These are phyloP conservation scores for Apomyelois bistriatella DNA, from an alignment of 2,888 invertebrate genomes.

Conservation along the genomic window DNA sequence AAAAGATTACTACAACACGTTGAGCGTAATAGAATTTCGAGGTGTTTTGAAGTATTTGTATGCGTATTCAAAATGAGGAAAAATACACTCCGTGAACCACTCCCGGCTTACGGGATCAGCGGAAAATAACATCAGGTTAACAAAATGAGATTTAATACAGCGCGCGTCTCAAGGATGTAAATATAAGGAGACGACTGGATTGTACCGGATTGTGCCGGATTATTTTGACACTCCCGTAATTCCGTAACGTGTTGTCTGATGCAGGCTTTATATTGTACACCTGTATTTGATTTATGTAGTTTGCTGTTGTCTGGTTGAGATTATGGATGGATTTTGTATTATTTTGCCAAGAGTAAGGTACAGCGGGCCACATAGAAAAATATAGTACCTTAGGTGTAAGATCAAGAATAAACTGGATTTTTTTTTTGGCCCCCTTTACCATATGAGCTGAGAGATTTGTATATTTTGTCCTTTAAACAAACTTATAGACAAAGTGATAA, in stretches of 20 bases:
- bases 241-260: conserved; percentile 1
- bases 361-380: too few relatives aligned
- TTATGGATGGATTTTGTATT: too few relatives aligned
- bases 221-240: conserved; percentile 4
- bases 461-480: too few relatives aligned
- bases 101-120: conserved; percentile 6
- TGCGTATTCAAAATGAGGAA: not conserved
- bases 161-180: not conserved
- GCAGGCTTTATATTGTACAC: conserved; percentile 8
- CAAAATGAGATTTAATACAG: conserved; percentile 9
- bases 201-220: conserved; percentile 5
- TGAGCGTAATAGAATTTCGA: conserved; percentile 27
- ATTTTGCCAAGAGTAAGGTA: too few relatives aligned
- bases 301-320: not conserved
- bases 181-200: conserved; percentile 7
- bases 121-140: conserved; percentile 8
- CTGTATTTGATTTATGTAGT: conserved; percentile 9
- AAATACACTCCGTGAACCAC: not conserved
- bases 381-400: too few relatives aligned
- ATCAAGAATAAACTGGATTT: too few relatives aligned
- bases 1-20: too few relatives aligned
- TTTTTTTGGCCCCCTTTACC: too few relatives aligned
- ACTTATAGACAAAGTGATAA: too few relatives aligned
- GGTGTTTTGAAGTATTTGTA: not conserved
- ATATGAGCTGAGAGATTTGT: too few relatives aligned